Conservation (phyloP, 2,113 vertebrate species). For the Tetrao urogallus region DNA sequence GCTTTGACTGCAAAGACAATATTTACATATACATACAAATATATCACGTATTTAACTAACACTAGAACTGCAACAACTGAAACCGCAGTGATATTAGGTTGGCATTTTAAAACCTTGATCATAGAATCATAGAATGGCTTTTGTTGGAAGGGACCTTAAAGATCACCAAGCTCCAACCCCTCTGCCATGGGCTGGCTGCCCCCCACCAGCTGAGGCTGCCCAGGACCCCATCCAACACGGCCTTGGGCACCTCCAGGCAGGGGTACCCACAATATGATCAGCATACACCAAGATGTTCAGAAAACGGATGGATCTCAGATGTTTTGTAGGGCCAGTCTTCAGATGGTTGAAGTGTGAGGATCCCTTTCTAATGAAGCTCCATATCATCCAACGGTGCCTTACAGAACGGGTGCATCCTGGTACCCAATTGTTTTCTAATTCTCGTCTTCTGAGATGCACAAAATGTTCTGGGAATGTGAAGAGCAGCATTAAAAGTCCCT, state of each 20-base stretch:
- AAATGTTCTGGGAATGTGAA: neutral
- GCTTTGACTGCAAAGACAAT: conserved; percentile 40
- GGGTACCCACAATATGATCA: neutral
- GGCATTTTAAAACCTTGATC: neutral
- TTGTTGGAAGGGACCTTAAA: too few species aligned
- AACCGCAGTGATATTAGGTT: neutral
- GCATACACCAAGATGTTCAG: neutral
- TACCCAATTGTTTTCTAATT: neutral
- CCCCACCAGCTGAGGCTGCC: too few species aligned
- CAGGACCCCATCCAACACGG: too few species aligned
- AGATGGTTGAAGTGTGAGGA: neutral
- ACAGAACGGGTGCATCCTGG: neutral
- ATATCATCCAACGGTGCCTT: neutral
- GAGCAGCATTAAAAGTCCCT: neutral
- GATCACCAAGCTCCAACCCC: too few species aligned
- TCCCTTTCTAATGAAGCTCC: neutral
- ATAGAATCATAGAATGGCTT: too few species aligned
- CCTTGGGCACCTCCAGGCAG: too few species aligned
- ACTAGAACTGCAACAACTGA: neutral
- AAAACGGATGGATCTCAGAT: neutral
- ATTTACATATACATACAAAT: conserved; percentile 46
- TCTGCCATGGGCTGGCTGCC: too few species aligned
- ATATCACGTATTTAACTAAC: neutral
- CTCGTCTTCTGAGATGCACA: neutral
- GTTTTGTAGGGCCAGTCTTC: neutral